Conservation (phyloP, 2,888 invertebrate species). For the Sphecodes monilicornis region DNA sequence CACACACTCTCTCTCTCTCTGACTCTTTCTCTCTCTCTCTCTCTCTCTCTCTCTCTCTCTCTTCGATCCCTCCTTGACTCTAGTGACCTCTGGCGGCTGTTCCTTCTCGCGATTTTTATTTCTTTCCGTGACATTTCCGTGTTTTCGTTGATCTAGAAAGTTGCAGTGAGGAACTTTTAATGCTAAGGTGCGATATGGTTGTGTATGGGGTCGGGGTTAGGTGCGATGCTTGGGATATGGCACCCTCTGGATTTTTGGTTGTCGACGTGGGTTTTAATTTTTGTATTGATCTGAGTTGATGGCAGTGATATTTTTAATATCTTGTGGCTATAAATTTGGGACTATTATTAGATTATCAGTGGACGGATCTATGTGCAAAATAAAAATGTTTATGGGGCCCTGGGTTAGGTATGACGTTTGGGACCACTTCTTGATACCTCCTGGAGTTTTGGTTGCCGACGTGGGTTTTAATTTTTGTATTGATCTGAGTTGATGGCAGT, state of each 20-base stretch:
- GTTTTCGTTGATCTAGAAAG: background rate
- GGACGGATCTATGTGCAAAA: no score
- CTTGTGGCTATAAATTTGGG: no score
- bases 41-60: background rate
- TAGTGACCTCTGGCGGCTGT: background rate
- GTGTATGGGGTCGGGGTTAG: background rate
- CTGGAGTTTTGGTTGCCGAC: background rate
- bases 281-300: no score
- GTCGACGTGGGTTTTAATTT: no score
- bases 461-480: no score
- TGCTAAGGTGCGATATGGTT: background rate
- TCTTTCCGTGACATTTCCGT: background rate
- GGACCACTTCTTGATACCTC: no score
- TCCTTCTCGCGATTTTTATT: conserved; percentile 4
- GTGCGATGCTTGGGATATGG: background rate
- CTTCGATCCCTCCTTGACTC: background rate
- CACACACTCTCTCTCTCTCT: background rate
- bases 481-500: no score
- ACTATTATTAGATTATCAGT: no score
- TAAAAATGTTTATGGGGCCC: background rate
- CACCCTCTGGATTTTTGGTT: background rate
- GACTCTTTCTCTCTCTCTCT: background rate
- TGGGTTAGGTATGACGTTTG: background rate
- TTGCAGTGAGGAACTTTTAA: background rate
- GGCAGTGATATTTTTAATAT: no score